Evolutionary conservation across 2,888 invertebrate genomes (phyloP).

Genomic region (Trilocha varians): DNA sequence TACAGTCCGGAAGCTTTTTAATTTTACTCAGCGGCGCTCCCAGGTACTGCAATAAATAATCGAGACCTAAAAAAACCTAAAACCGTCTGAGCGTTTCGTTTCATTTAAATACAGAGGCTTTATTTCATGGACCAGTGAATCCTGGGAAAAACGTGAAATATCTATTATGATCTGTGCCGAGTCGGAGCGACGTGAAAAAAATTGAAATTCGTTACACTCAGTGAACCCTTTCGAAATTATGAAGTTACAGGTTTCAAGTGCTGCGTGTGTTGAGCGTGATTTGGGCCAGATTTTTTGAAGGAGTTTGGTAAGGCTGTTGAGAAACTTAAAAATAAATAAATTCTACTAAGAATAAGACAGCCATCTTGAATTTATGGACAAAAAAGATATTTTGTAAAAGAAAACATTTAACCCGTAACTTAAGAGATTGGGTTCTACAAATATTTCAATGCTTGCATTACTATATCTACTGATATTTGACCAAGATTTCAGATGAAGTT

Average conservation of each 20-base stretch:
- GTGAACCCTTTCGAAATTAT: not conserved
- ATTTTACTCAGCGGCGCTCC: slow-evolving; percentile 18
- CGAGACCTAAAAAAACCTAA: slow-evolving; percentile 27
- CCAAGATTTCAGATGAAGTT: no score
- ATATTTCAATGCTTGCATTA: no score
- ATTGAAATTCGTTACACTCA: slow-evolving; percentile 1
- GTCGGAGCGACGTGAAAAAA: slow-evolving; percentile 5
- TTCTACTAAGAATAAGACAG: no score
- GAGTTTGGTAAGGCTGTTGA: no score
- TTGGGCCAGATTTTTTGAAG: no score
- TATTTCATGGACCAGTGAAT: slow-evolving; percentile 41
- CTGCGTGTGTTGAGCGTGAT: no score
- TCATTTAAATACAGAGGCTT: slow-evolving; percentile 48
- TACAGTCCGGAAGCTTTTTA: slow-evolving; percentile 15
- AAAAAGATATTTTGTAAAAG: no score
- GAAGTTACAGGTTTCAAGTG: not conserved
- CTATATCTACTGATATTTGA: no score
- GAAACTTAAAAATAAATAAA: no score
- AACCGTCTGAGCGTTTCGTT: slow-evolving; percentile 33
- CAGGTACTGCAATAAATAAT: slow-evolving; percentile 31
- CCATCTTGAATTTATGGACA: no score
- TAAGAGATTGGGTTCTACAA: no score
- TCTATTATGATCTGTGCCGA: slow-evolving; percentile 22
- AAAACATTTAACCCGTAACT: no score
- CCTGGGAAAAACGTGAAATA: slow-evolving; percentile 20